Conservation (phyloP, 2,888 invertebrate genomes). For the Euzetes globulus region DNA sequence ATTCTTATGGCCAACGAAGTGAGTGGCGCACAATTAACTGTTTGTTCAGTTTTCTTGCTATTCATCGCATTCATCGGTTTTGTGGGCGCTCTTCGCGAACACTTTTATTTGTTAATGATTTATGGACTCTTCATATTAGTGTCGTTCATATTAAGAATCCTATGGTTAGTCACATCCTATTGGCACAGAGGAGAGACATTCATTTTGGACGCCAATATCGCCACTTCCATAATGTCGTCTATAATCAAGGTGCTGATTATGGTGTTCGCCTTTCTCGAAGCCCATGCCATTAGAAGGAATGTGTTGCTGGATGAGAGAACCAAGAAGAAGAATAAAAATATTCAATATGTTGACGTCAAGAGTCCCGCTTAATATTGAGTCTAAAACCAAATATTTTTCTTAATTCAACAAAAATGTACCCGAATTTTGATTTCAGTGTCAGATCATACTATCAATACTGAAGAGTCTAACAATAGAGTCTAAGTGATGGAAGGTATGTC, state of each 20-base stretch:
- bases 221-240: conserved; percentile 9
- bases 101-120: conserved; percentile 21
- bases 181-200: conserved; percentile 28
- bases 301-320: background rate
- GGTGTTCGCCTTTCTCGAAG: conserved; percentile 28
- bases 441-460: no score
- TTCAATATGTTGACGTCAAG: background rate
- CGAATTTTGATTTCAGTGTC: no score
- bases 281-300: conserved; percentile 15
- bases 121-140: conserved; percentile 28
- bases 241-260: conserved; percentile 11
- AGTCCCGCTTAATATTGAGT: background rate
- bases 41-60: background rate
- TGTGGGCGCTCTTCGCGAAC: conserved; percentile 23
- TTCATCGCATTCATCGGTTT: conserved; percentile 28
- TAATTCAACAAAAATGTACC: no score
- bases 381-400: no score
- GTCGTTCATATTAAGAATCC: conserved; percentile 25
- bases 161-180: conserved; percentile 28
- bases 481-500: no score
- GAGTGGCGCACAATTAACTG: conserved; percentile 20
- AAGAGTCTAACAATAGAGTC: no score
- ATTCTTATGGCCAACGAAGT: background rate
- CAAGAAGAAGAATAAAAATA: background rate
- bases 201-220: conserved; percentile 28